Percentiles rank a stretch among this genome's conserved stretches.
These are phyloP conservation scores for Oscheius onirici DNA, from an alignment of 2,888 invertebrate species.

Conservation along the genomic window DNA sequence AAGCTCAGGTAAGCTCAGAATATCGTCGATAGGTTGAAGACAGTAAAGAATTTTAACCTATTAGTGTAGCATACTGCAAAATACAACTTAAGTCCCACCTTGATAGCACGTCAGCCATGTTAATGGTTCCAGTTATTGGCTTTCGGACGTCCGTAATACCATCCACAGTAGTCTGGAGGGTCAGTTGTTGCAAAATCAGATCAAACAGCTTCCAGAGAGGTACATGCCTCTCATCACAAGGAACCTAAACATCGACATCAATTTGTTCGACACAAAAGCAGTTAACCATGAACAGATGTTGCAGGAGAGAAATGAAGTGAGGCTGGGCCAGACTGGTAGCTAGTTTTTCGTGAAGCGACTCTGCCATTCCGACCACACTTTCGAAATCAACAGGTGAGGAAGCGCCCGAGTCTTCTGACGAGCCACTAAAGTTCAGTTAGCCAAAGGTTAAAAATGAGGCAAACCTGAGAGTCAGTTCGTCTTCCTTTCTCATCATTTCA, in stretches of 20 bases:
- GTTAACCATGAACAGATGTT: conserved; percentile 83
- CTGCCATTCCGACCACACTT: conserved; percentile 91
- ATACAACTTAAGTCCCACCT: no score
- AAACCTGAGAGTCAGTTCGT: conserved; percentile 88
- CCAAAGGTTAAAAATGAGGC: neutral
- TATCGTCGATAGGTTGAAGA: no score
- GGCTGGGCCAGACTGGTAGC: conserved; percentile 89
- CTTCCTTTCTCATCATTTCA: conserved; percentile 92
- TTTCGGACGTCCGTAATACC: conserved; percentile 55
- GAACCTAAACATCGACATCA: conserved; percentile 60
- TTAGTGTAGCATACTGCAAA: no score
- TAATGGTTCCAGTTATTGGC: conserved; percentile 53
- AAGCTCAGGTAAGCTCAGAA: no score
- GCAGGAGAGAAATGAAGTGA: conserved; percentile 87
- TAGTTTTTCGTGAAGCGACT: conserved; percentile 77
- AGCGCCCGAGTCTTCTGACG: conserved; percentile 52
- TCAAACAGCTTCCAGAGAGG: conserved; percentile 94
- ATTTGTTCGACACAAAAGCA: neutral
- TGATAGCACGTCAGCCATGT: conserved; percentile 63
- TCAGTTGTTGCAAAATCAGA: conserved; percentile 86
- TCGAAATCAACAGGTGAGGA: conserved; percentile 66
- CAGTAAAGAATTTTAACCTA: no score
- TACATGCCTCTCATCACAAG: conserved; percentile 86
- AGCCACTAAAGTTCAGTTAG: conserved; percentile 21
- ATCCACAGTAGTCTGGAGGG: conserved; percentile 61